Base-by-base conservation (phyloP, 2,113 vertebrate genomes). In the Rhineura floridana region DNA sequence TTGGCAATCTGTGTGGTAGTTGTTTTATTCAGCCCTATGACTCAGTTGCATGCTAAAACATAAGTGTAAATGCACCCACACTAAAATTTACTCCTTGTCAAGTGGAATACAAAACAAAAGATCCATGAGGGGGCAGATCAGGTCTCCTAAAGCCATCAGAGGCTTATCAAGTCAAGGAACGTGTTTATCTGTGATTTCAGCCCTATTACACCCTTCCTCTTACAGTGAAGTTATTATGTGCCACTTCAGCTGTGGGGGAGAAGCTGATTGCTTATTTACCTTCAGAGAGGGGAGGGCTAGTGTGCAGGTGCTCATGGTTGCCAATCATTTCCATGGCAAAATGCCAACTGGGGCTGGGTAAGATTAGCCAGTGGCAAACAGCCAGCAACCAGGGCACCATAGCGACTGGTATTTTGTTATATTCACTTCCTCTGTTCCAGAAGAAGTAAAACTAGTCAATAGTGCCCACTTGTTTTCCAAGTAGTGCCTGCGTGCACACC, bases 231-330 rank as follows among this genome's bases (percentile, higher is more conserved):
- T 69, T 39, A 25, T 85, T 89, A 23, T 78, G 46, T 55, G 36
- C 63, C 36, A 10, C 1, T 50, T 21, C 36, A 65, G 25, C 44
- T 80, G 52, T 73, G 46, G 55, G 65, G 83, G 42, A 81, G 19
- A 46, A n/a, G 15, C 25, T 72, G 42, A 15, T 63, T 65, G 78
- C 46, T 81, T 85, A 23, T 81, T 89, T 89, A 81, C 78, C 78
- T 89, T 72, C 67, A 8, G 46, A 39, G 83, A 17, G 39, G 50
- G 72, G 12, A 4, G 75, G 30, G 44, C 65, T 63, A 42, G n/a
- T 67, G 36, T 76, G 52, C 80, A 63, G n/a, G 81, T 67, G 69
- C 44, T 88, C 59, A 76, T 15, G 23, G 25, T 42, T 88, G 52
- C 48, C 33, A 13, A 9, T 89, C 50, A 69, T 42, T 50, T 88